phyloP scores from a whole-genome alignment of 2,888 invertebrate species.

The Stenodera caucasica region DNA sequence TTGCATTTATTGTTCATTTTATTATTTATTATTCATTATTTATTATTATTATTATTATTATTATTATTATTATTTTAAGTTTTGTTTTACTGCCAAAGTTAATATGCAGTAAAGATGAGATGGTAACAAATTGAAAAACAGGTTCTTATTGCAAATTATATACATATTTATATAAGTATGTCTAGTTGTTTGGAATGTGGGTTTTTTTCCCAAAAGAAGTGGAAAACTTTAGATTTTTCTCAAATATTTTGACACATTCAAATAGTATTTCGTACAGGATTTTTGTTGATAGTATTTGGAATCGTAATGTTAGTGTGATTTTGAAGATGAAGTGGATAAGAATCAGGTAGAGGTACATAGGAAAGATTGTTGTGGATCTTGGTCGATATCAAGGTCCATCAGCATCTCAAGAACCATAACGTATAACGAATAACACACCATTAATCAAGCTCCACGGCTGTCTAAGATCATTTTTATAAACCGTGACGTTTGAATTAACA shows the following conservation, averaged over 20 bases:
- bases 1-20: constrained; percentile 2
- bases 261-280: no score
- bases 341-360: constrained; percentile 16
- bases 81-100: constrained; percentile 34
- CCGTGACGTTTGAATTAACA: constrained; percentile 57
- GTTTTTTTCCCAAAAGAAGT: constrained; percentile 36
- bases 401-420: constrained; percentile 37
- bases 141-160: constrained; percentile 48
- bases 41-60: not conserved
- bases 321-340: not conserved
- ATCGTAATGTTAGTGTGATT: no score
- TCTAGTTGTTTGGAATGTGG: constrained; percentile 46
- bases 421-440: constrained; percentile 47
- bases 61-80: constrained; percentile 2
- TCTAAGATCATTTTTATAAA: constrained; percentile 55
- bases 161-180: no score
- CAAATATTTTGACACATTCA: constrained; percentile 33
- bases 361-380: constrained; percentile 20
- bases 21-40: not conserved
- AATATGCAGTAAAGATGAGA: constrained; percentile 47
- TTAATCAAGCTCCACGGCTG: constrained; percentile 51
- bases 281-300: not conserved
- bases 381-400: constrained; percentile 38
- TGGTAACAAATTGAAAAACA: constrained; percentile 50
- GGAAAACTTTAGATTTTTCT: not conserved